Base-by-base conservation (phyloP, 2,888 invertebrate species). In the Leucania comma region DNA sequence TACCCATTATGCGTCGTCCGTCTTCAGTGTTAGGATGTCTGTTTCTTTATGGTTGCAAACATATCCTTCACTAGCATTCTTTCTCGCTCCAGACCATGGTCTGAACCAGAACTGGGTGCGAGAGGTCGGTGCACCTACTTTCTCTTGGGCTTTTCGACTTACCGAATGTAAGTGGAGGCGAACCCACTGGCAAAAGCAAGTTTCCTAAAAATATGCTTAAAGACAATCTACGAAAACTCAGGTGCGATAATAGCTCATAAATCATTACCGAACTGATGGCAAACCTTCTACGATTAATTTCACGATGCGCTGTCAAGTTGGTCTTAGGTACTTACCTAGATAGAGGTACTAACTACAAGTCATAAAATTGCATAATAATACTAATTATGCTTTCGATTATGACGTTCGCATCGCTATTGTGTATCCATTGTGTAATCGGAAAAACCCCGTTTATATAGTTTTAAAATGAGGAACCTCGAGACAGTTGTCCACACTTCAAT, bases 201-300 rank as follows among this genome's bases (percentile, higher is more conserved):
- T 48, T 48, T 22, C n/a, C 10, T 48, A 42, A n/a, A n/a, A n/a
- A n/a, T n/a, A 17, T 17, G 4, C n/a, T 20, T 20, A 51, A 24
- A 22, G 35, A 35, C 35, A 12, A 50, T 50, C 12, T 22, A 35
- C 22, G 24, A 22, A 29, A 66, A 20, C 14, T 60, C 60, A 48
- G 32, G 48, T 75, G 50, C 26, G 42, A 42, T 63, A 50, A 29
- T 22, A 8, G 32, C 50, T 29, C n/a, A 69, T 75, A 22, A 75
- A 75, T 75, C 56, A 75, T 51, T 38, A 48, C 2, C 10, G 20
- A 20, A 22, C 46, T 57, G 48, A 51, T 35, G 14, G 59, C 22
- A 62, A 66, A 63, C 48, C 53, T n/a, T 65, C 22, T 2, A 6
- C 48, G 59, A 57, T 77, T 65, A 68, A 61, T 77, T 61, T 64